These are phyloP conservation scores for Synaphobranchus kaupii DNA, from an alignment of 2,797 vertebrate species.

Conservation along the genomic window DNA sequence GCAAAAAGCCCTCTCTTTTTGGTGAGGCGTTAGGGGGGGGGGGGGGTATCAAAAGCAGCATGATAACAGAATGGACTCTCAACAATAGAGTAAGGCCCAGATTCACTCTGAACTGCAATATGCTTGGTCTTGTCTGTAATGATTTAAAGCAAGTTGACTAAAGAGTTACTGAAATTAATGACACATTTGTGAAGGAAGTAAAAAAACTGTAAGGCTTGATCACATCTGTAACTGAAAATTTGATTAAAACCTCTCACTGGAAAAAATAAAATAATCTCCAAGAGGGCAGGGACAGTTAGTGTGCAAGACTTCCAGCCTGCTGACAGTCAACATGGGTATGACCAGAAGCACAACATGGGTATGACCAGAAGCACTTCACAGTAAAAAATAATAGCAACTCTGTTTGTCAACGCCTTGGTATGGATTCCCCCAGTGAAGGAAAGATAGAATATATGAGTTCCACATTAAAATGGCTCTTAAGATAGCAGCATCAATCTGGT, in stretches of 20 bases:
- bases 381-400: not conserved
- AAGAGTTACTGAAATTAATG: not conserved
- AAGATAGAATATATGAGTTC: not conserved
- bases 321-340: not conserved
- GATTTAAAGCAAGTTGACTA: not conserved
- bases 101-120: not conserved
- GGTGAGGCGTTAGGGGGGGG: not conserved
- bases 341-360: not conserved
- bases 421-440: not conserved
- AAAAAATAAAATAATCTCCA: not conserved
- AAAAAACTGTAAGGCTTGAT: not conserved
- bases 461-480: not conserved
- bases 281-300: not conserved
- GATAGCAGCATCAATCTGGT: not conserved
- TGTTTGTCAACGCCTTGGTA: not conserved
- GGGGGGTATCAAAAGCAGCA: not conserved
- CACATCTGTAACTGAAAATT: not conserved
- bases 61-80: not conserved
- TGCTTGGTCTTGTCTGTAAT: not conserved
- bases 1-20: not conserved
- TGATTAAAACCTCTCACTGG: not conserved
- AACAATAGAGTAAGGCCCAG: not conserved
- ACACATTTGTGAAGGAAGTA: not conserved
- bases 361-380: not conserved
- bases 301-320: not conserved